Conservation (phyloP, 2,888 invertebrate genomes). For the Therioaphis trifolii region DNA sequence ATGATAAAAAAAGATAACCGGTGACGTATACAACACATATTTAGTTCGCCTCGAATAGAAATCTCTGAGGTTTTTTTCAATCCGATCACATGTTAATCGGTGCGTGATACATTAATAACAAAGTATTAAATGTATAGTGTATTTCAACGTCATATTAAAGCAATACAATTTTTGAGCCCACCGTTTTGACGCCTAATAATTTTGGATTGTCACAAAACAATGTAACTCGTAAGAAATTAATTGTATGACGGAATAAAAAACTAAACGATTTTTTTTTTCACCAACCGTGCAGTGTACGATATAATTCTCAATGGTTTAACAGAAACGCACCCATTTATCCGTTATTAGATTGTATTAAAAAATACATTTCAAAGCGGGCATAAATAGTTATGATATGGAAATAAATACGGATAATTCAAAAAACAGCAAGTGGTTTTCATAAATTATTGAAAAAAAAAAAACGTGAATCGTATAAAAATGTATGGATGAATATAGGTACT, state of each 20-base stretch:
- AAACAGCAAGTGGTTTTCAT: neutral
- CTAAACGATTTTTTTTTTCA: slow-evolving; percentile 33
- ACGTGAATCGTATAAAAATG: no score
- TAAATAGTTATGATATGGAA: neutral
- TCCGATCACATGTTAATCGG: no score
- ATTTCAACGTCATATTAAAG: no score
- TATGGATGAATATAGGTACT: neutral
- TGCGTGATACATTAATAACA: no score
- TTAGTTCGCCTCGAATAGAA: no score
- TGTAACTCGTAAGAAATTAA: neutral
- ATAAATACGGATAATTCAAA: neutral
- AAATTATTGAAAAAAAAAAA: neutral
- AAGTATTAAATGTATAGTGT: no score
- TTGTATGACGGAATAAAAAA: neutral
- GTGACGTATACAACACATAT: neutral
- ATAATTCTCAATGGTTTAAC: neutral
- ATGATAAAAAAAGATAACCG: no score
- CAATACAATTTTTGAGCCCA: neutral
- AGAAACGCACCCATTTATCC: neutral
- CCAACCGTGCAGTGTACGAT: neutral
- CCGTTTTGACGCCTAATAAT: neutral
- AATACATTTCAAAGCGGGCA: no score
- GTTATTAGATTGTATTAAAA: no score
- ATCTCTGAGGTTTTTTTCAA: no score
- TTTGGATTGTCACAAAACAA: neutral